Evolutionary conservation across 2,113 vertebrate species (phyloP), one percentile per base, ranked within the genome.

Genomic region (Chitala chitala): DNA sequence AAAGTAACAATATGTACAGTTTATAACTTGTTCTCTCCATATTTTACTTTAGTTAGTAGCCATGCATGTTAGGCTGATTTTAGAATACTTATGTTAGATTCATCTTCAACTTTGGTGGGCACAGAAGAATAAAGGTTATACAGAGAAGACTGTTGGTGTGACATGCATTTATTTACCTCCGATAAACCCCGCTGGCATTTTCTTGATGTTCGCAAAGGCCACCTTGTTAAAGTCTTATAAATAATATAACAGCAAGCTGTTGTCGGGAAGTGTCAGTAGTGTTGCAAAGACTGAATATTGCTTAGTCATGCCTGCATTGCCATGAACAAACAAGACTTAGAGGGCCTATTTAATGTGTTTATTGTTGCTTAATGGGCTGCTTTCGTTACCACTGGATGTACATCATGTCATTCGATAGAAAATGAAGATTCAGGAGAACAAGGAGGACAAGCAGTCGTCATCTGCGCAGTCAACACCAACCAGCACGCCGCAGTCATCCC

Each of bases 401-500:
- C 15, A 3, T 63, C 33, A 59, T 5, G 5, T 20, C 31, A 51
- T 68, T 69, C 58, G 79, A 77, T 85, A 99, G 96, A 99, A 94
- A 82, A 84, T 99, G 82, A 96, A 93, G 83, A 90, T 96, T 81
- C 94, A 95, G 84, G 95, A 96, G 75, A 77, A 83, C 44, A 94
- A 90, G 82, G 96, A 96, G 69, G 97, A 98, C 77, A 94, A 85
- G 84, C 93, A 92, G 85, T 80, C 88, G 24, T 81, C 90, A 73
- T 99, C 95, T 58, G 79, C 91, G 80, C 94, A 95, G 81, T 94
- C 95, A 65, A 96, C 92, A 69, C 95, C 95, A 3, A 89, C 84
- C 78, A 90, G 81, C 79, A 98, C 89, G 76, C 90, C 94, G 1
- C 91, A 92, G 59, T 81, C 93, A 0, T 98, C 96, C 75, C 97